A percentile compares a stretch with the other conserved stretches of the same genome.
Conservation (phyloP, 2,888 invertebrate genomes). For the Lordiphosa andalusiaca region DNA sequence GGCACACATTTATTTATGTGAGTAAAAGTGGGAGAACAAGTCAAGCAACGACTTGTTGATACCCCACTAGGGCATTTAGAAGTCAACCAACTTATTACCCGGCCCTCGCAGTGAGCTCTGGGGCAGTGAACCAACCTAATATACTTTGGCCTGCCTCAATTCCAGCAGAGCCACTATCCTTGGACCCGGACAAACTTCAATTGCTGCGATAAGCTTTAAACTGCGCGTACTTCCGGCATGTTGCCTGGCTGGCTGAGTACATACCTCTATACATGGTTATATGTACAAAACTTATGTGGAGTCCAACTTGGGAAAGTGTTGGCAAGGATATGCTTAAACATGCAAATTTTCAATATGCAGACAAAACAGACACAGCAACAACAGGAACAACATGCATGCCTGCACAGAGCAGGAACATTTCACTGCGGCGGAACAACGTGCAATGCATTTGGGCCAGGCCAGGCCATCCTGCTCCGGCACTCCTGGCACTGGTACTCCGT, state of each 20-base stretch:
- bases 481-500: slow-evolving; percentile 25
- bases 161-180: slow-evolving; percentile 40
- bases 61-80: slow-evolving; percentile 2
- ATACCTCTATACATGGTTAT: slow-evolving; percentile 18
- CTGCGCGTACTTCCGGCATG: slow-evolving; percentile 69
- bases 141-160: slow-evolving; percentile 2
- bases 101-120: too few relatives aligned
- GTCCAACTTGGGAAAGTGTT: slow-evolving; percentile 58
- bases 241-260: slow-evolving; percentile 19
- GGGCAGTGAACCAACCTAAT: too few relatives aligned
- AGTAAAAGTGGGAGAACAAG: slow-evolving; percentile 9
- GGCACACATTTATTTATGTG: slow-evolving; percentile 45
- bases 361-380: slow-evolving; percentile 50
- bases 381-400: slow-evolving; percentile 40
- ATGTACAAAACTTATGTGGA: slow-evolving; percentile 10
- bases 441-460: slow-evolving; percentile 64
- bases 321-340: slow-evolving; percentile 77
- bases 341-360: slow-evolving; percentile 79
- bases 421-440: slow-evolving; percentile 53
- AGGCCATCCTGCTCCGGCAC: slow-evolving; percentile 19
- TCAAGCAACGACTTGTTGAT: slow-evolving; percentile 7
- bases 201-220: slow-evolving; percentile 77
- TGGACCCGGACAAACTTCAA: slow-evolving; percentile 52
- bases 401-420: slow-evolving; percentile 53
- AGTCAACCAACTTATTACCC: too few relatives aligned